Evolutionary conservation across 2,797 vertebrate species (phyloP), one percentile per base, ranked within the genome.

Genomic region (Diplodus puntazzo): DNA sequence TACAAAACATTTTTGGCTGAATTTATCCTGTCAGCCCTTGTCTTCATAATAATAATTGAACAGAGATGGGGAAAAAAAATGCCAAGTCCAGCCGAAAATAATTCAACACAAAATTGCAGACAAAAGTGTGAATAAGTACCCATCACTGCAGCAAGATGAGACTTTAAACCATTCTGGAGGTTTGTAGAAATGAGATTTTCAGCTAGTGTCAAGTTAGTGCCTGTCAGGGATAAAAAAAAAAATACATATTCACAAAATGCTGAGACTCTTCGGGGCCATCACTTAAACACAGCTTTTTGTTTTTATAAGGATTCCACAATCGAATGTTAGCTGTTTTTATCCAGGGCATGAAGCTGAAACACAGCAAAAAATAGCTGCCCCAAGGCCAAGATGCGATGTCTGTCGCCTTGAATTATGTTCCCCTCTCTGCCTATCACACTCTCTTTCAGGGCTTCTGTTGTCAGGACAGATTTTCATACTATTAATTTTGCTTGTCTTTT

Each of bases 391-490:
- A 62, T 42, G 50, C 46, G 49, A 27, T 42, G 21, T 64, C 71
- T 73, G 73, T 74, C 50, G 1, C 52, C 34, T 68, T 74, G 61
- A 75, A 76, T 79, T 78, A 50, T 62, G 59, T 48, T 9, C 75
- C 52, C 11, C 27, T 4, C 23, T 52, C 39, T 7, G 66, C 71
- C 49, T 18, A 25, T 68, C 68, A 73, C 55, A 42, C 48, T 66
- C 20, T 48, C 58, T 58, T 65, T 18, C n/a, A 11, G 21, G 53
- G 21, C 6, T 0, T 43, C 39, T 61, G 59, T 25, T 68, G 55
- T 81, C 77, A 74, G 62, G 27, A 58, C 46, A 76, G 48, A 59
- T 59, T 69, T 69, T 79, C 58, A 70, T 54, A 11, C 8, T 46
- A 75, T 63, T 59, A n/a, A 69, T 54, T 81, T 64, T 2, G 17